These are phyloP conservation scores for Magallana nippona DNA, from an alignment of 2,888 invertebrate genomes.

Conservation along the genomic window DNA sequence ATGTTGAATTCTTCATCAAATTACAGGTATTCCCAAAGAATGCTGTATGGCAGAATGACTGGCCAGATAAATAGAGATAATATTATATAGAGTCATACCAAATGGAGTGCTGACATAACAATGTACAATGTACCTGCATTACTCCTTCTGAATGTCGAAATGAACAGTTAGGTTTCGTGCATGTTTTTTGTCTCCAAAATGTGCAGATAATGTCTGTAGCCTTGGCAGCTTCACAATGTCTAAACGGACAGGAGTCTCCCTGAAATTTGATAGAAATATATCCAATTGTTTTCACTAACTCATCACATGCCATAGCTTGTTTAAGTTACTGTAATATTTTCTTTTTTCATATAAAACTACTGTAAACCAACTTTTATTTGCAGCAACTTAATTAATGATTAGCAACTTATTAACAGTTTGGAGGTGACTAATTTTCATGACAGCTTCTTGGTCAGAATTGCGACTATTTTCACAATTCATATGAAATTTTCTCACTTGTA, in stretches of 20 bases:
- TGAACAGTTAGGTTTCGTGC: conserved; percentile 87
- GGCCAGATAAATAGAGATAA: no score
- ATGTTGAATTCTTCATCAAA: no score
- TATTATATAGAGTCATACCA: no score
- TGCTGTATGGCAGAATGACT: no score
- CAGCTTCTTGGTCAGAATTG: no score
- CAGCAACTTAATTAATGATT: no score
- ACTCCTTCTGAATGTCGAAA: conserved; percentile 84
- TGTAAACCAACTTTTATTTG: no score
- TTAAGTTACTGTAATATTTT: neutral
- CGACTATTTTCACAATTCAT: no score
- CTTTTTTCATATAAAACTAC: neutral
- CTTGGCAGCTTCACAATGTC: conserved; percentile 91
- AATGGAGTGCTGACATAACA: neutral
- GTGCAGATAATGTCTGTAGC: conserved; percentile 90
- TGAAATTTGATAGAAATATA: conserved; percentile 74
- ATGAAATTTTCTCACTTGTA: no score
- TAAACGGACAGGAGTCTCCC: conserved; percentile 90
- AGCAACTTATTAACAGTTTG: no score
- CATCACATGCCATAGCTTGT: neutral
- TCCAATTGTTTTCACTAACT: neutral
- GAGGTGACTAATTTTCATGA: no score
- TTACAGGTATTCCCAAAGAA: no score
- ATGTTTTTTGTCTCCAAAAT: conserved; percentile 91
- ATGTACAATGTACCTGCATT: neutral